These are phyloP conservation scores for Watsonalla cultraria DNA, from an alignment of 2,888 invertebrate genomes.

Conservation along the genomic window DNA sequence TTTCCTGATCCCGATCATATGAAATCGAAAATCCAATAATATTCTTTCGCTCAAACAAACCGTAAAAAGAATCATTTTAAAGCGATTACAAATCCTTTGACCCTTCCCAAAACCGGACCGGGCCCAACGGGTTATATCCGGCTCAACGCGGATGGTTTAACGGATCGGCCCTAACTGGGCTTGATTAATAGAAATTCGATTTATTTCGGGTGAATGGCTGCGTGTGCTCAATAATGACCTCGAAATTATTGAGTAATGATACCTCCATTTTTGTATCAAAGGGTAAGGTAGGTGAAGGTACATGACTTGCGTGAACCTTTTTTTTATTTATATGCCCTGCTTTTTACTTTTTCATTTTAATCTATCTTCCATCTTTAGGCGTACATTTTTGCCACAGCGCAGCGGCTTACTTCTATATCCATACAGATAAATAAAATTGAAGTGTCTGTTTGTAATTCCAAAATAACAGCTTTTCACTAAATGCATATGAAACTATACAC, in stretches of 20 bases:
- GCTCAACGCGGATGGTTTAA: constrained; percentile 35
- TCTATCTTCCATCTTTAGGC: no score
- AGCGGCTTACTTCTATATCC: no score
- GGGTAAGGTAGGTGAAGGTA: no score
- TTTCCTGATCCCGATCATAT: not conserved
- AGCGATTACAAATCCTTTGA: constrained; percentile 16
- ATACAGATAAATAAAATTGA: no score
- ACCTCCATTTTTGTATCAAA: no score
- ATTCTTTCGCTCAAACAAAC: constrained; percentile 12
- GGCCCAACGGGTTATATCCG: constrained; percentile 27
- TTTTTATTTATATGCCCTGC: no score
- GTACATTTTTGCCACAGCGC: no score
- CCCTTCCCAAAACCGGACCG: constrained; percentile 6
- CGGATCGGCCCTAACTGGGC: constrained; percentile 29
- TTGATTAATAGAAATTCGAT: constrained; percentile 46
- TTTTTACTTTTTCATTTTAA: no score
- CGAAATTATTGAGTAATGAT: not conserved
- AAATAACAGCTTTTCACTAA: no score
- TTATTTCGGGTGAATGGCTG: constrained; percentile 7
- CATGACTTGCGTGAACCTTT: no score
- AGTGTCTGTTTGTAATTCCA: no score
- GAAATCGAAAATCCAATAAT: constrained; percentile 7
- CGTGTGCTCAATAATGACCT: not conserved
- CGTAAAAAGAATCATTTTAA: constrained; percentile 15
- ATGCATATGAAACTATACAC: no score